Percentiles rank a stretch among this genome's conserved stretches.
phyloP scores from a whole-genome alignment of 2,797 vertebrate species.

The Fistularia tabacaria region DNA sequence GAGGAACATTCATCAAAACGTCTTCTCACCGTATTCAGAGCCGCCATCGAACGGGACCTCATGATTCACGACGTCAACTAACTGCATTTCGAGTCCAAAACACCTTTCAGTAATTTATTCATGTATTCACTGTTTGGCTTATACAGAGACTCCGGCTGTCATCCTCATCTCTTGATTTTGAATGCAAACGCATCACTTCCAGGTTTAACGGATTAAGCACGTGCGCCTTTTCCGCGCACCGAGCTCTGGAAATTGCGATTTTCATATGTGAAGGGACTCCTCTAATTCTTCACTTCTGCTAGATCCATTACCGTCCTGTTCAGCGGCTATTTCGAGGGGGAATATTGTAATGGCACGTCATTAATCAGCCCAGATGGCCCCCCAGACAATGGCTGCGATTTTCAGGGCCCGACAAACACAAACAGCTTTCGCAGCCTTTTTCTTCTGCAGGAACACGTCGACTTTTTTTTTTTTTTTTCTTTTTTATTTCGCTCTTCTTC shows the following conservation, averaged over 20 bases:
- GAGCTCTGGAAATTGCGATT: slow-evolving; percentile 21
- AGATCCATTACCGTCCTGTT: slow-evolving; percentile 34
- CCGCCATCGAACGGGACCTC: too few species aligned
- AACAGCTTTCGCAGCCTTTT: slow-evolving; percentile 23
- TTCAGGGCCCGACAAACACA: slow-evolving; percentile 26
- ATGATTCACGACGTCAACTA: slow-evolving; percentile 5
- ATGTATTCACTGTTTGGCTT: slow-evolving; percentile 27
- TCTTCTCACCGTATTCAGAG: not conserved
- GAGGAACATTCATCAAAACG: slow-evolving; percentile 10
- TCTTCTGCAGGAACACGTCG: slow-evolving; percentile 27
- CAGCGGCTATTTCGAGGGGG: slow-evolving; percentile 39
- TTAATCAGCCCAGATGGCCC: slow-evolving; percentile 48
- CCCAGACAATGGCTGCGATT: slow-evolving; percentile 32
- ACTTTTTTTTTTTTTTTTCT: slow-evolving; percentile 23
- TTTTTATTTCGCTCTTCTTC: too few species aligned
- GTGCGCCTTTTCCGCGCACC: slow-evolving; percentile 1
- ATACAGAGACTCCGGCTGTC: not conserved
- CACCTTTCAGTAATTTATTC: slow-evolving; percentile 31
- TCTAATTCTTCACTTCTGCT: slow-evolving; percentile 36
- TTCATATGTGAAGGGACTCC: slow-evolving; percentile 23
- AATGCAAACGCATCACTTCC: slow-evolving; percentile 42
- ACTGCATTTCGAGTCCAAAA: not conserved
- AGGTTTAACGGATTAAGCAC: slow-evolving; percentile 21
- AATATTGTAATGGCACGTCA: slow-evolving; percentile 46
- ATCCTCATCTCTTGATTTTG: slow-evolving; percentile 24